Conservation (phyloP, 2,888 invertebrate genomes). For the Yponomeuta sedellus region DNA sequence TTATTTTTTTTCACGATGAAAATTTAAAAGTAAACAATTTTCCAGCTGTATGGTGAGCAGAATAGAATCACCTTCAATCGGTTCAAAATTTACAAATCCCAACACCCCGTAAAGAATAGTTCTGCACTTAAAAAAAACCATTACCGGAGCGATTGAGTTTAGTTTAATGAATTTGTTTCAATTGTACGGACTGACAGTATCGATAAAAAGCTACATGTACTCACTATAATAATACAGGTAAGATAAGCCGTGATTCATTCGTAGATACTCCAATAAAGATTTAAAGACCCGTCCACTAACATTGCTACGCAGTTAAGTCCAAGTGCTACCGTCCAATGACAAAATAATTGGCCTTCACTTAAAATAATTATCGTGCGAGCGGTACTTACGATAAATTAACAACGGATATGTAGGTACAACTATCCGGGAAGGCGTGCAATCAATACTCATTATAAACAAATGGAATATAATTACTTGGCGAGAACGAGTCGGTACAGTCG, state of each 20-base stretch:
- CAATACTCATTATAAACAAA: slow-evolving; percentile 72
- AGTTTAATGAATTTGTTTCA: not conserved
- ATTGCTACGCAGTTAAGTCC: slow-evolving; percentile 31
- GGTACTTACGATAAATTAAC: slow-evolving; percentile 42
- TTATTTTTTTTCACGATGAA: too few species aligned
- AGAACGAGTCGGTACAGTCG: slow-evolving; percentile 46
- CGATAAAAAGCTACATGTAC: not conserved
- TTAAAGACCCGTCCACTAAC: slow-evolving; percentile 39
- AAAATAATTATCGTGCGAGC: slow-evolving; percentile 56
- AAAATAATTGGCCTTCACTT: slow-evolving; percentile 49
- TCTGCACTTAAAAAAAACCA: too few species aligned
- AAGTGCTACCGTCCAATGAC: slow-evolving; percentile 39
- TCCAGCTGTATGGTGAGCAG: too few species aligned
- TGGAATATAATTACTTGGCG: slow-evolving; percentile 66
- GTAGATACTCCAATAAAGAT: slow-evolving; percentile 32
- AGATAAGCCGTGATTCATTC: not conserved
- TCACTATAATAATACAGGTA: not conserved
- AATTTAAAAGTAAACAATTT: too few species aligned
- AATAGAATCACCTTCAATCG: too few species aligned
- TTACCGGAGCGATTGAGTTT: not conserved
- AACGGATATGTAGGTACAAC: slow-evolving; percentile 26
- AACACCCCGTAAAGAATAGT: too few species aligned
- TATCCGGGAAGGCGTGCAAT: slow-evolving; percentile 46
- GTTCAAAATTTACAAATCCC: too few species aligned
- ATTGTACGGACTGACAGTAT: not conserved